Evolutionary conservation across 2,888 invertebrate genomes (phyloP).

Genomic region (Nomada hirtipes): DNA sequence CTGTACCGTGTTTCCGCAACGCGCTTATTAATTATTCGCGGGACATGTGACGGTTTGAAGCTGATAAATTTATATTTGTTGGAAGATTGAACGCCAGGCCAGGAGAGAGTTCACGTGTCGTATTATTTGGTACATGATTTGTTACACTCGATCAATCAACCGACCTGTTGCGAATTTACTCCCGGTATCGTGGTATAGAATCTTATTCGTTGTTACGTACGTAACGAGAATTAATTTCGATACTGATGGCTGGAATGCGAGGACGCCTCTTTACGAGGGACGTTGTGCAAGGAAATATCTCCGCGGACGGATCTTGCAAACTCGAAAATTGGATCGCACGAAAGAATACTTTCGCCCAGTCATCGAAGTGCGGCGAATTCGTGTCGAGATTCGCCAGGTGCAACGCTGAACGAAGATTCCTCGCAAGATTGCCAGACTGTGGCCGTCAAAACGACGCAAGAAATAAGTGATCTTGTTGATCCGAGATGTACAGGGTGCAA

Average conservation of each 20-base stretch:
- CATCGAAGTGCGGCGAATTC: conserved; percentile 1
- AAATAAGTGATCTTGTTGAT: background rate
- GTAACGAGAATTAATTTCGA: conserved; percentile 40
- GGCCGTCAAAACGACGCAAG: background rate
- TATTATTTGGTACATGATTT: conserved; percentile 17
- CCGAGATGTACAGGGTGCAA: background rate
- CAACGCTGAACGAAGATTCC: background rate
- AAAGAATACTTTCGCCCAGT: conserved; percentile 3
- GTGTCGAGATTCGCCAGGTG: background rate
- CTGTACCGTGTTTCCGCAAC: conserved; percentile 12
- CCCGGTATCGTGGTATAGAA: background rate
- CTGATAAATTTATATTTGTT: background rate
- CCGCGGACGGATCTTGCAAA: background rate
- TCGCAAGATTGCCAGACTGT: conserved; percentile 10
- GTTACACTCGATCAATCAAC: conserved; percentile 38
- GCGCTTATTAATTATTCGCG: conserved; percentile 38
- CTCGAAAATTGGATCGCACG: background rate
- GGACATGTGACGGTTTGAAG: background rate
- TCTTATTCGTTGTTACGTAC: conserved; percentile 7
- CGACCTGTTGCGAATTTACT: background rate
- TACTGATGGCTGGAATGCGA: conserved; percentile 23
- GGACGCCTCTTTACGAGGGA: background rate
- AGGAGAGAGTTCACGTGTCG: conserved; percentile 17
- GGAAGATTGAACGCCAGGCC: conserved; percentile 11
- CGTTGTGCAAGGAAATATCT: conserved; percentile 14